A percentile compares a stretch with the other conserved stretches of the same genome.
Conservation (phyloP, 2,797 vertebrate genomes). For the Astyanax mexicanus region DNA sequence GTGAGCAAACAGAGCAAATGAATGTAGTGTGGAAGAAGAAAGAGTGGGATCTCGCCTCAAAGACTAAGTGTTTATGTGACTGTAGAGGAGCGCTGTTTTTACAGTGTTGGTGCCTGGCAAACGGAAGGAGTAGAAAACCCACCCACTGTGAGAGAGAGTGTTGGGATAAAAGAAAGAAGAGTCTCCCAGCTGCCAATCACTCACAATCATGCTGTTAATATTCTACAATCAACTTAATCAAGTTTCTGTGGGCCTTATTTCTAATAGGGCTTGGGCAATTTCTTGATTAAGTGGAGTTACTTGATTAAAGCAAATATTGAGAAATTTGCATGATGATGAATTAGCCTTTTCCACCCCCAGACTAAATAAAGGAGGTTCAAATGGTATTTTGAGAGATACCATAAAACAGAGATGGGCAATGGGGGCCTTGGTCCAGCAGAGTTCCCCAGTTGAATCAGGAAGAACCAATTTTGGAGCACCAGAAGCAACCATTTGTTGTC, state of each 20-base stretch:
- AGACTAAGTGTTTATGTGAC: conserved; percentile 62
- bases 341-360: too few species aligned
- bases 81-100: conserved; percentile 67
- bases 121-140: conserved; percentile 55
- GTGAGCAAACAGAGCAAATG: conserved; percentile 69
- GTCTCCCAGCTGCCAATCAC: conserved; percentile 36
- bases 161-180: conserved; percentile 48
- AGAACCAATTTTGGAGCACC: too few species aligned
- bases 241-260: not conserved
- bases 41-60: conserved; percentile 58
- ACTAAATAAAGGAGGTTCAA: too few species aligned
- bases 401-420: too few species aligned
- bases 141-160: conserved; percentile 37
- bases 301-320: not conserved
- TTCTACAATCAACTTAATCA: not conserved
- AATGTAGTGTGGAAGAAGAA: conserved; percentile 61
- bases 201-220: conserved; percentile 18
- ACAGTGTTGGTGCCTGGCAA: conserved; percentile 66
- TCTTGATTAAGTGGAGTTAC: not conserved
- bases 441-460: too few species aligned
- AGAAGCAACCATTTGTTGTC: too few species aligned
- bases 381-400: too few species aligned
- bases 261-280: not conserved
- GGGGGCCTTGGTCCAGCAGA: too few species aligned
- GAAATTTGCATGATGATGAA: not conserved